These are phyloP conservation scores for Drosophila planitibia DNA, from an alignment of 2,888 invertebrate species.

Conservation along the genomic window DNA sequence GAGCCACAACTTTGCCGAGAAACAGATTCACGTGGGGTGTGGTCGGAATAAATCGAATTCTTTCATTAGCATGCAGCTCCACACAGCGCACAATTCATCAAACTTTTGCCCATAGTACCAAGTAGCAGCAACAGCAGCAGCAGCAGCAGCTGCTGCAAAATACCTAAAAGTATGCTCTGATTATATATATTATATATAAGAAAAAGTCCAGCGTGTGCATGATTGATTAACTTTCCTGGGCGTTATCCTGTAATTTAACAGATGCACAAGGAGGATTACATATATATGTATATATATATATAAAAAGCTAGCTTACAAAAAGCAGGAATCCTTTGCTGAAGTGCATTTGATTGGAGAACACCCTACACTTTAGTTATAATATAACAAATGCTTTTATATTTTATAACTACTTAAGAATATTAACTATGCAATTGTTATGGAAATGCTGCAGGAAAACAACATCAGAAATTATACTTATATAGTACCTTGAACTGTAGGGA, in stretches of 20 bases:
- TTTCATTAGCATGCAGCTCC: constrained; percentile 65
- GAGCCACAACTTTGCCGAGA: constrained; percentile 41
- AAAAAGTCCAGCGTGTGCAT: constrained; percentile 61
- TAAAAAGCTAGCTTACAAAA: constrained; percentile 11
- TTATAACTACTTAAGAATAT: background rate
- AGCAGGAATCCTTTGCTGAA: background rate
- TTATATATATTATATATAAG: constrained; percentile 35
- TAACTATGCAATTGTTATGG: background rate
- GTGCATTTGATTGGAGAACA: background rate
- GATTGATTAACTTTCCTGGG: constrained; percentile 73
- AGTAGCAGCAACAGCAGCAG: constrained; percentile 21
- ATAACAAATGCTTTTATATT: background rate
- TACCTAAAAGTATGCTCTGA: constrained; percentile 65
- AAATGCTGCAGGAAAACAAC: background rate
- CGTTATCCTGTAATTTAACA: constrained; percentile 67
- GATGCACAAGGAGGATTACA: constrained; percentile 29
- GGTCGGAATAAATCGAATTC: constrained; percentile 57
- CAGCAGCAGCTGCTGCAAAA: constrained; percentile 58
- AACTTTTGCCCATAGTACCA: constrained; percentile 44
- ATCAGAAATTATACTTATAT: background rate
- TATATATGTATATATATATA: background rate
- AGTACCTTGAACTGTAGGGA: background rate
- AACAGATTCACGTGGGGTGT: constrained; percentile 35
- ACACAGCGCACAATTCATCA: constrained; percentile 56
- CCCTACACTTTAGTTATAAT: constrained; percentile 1